Conservation (phyloP, 2,888 invertebrate genomes). For the Rhodophaea formosa region DNA sequence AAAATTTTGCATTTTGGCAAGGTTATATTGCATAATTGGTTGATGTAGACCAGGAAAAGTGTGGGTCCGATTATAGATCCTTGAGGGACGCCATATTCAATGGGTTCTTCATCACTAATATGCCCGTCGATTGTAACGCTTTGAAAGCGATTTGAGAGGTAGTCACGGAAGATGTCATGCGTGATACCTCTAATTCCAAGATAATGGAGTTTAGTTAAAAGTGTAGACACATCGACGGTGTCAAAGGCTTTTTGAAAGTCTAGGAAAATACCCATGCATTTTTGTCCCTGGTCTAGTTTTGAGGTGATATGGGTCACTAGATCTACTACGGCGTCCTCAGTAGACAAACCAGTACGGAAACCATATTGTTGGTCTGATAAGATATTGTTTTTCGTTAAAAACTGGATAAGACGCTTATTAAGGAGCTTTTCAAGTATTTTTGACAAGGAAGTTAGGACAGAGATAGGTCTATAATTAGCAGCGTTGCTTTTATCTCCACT, state of each 20-base stretch:
- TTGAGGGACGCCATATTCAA: constrained; percentile 2
- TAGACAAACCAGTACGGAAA: constrained; percentile 17
- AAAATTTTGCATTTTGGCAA: too few relatives aligned
- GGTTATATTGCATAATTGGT: too few relatives aligned
- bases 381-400: constrained; percentile 9
- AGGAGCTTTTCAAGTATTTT: constrained; percentile 20
- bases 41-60: not conserved
- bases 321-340: constrained; percentile 14
- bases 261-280: constrained; percentile 13
- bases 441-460: constrained; percentile 15
- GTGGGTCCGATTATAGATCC: not conserved
- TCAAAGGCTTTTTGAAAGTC: too few relatives aligned
- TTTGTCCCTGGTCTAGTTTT: constrained; percentile 15
- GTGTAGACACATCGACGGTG: not conserved
- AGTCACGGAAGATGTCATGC: constrained; percentile 5
- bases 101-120: constrained; percentile 5
- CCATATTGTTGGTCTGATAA: constrained; percentile 18
- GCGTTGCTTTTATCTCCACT: not conserved
- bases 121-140: not conserved
- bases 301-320: constrained; percentile 8
- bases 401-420: constrained; percentile 13
- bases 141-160: not conserved
- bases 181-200: not conserved
- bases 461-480: constrained; percentile 21
- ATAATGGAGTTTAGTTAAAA: not conserved